Evolutionary conservation across 1,140 invertebrate genomes (phyloP).

Genomic region (Anastrepha ludens): DNA sequence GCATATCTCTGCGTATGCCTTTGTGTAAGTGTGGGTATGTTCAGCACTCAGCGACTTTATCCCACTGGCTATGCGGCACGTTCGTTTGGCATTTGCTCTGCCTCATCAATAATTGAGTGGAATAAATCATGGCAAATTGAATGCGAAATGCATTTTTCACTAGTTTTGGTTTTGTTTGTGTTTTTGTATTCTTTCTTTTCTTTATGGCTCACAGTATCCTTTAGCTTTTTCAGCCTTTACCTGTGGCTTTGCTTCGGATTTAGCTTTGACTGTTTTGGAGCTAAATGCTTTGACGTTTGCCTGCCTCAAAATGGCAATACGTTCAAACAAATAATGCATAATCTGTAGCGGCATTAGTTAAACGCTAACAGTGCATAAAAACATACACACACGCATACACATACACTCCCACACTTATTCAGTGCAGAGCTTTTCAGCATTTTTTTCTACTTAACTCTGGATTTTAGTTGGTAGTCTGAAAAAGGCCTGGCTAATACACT

Average conservation of each 20-base stretch:
- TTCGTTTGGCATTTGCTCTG: conserved; percentile 50
- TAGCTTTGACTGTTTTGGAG: conserved; percentile 8
- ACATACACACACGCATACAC: background rate
- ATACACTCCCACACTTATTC: background rate
- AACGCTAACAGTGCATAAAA: background rate
- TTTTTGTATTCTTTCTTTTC: background rate
- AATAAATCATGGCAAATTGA: conserved; percentile 53
- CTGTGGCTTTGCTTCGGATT: background rate
- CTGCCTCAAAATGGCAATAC: conserved; percentile 40
- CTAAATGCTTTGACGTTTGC: conserved; percentile 44
- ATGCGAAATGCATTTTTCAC: conserved; percentile 53
- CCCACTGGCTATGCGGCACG: conserved; percentile 14
- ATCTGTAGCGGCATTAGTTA: conserved; percentile 43
- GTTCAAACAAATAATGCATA: conserved; percentile 41
- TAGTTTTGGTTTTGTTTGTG: background rate
- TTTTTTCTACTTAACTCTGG: background rate
- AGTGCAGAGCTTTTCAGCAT: background rate
- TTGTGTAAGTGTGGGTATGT: background rate
- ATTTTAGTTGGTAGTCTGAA: conserved; percentile 21
- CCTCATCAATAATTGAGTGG: conserved; percentile 52
- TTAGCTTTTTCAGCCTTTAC: background rate
- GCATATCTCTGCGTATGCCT: background rate
- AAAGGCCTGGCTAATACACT: conserved; percentile 42
- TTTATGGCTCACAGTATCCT: background rate
- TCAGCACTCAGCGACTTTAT: background rate